Evolutionary conservation across 2,888 invertebrate genomes (phyloP).

Genomic region (Cryptocheilus praepositus): DNA sequence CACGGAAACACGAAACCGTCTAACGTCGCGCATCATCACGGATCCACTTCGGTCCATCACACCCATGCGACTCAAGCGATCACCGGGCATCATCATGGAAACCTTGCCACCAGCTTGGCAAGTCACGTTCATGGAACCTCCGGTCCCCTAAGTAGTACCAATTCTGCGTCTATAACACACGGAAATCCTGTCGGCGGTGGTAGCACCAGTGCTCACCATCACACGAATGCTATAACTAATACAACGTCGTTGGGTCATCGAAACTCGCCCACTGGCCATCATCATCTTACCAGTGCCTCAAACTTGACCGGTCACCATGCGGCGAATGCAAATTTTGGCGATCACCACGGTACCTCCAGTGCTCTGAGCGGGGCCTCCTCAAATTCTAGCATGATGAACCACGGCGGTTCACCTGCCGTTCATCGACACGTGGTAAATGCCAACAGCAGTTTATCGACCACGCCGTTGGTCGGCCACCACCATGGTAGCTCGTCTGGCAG

Average conservation of each 20-base stretch:
- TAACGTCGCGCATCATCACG: conserved; percentile 49
- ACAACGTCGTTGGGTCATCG: conserved; percentile 38
- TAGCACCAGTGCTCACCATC: conserved; percentile 39
- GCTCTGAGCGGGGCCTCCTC: conserved; percentile 61
- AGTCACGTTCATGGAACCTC: conserved; percentile 47
- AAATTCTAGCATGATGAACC: conserved; percentile 62
- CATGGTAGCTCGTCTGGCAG: conserved; percentile 61
- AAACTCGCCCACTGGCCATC: conserved; percentile 46
- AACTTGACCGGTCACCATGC: conserved; percentile 41
- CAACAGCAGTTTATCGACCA: conserved; percentile 56
- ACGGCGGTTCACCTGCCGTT: conserved; percentile 57
- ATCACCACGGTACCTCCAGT: conserved; percentile 56
- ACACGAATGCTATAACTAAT: conserved; percentile 34
- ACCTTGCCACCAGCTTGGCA: conserved; percentile 33
- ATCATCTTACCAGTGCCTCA: conserved; percentile 30
- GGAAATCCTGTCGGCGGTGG: conserved; percentile 26
- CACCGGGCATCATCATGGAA: conserved; percentile 52
- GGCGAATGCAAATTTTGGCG: conserved; percentile 36
- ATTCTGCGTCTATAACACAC: conserved; percentile 36
- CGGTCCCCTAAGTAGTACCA: conserved; percentile 23
- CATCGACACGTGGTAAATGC: conserved; percentile 51
- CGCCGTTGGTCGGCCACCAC: conserved; percentile 58
- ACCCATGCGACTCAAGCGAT: conserved; percentile 42
- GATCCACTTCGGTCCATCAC: conserved; percentile 43
- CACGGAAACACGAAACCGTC: conserved; percentile 48